Evolutionary conservation across 2,888 invertebrate genomes (phyloP).

Genomic region (Sclerodermus sp.): DNA sequence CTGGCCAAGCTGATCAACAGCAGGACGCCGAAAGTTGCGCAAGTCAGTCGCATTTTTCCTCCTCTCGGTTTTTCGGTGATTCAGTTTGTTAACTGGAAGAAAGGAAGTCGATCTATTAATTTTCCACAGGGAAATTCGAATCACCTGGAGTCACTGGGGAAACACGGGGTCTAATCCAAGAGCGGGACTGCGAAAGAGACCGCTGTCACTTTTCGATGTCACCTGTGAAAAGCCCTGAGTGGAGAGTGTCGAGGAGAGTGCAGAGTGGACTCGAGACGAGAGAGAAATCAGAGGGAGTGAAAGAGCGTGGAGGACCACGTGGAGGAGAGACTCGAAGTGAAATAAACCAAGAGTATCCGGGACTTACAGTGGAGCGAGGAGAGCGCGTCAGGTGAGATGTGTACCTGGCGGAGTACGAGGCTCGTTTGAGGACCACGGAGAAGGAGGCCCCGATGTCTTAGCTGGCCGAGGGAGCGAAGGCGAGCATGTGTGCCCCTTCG

Average conservation of each 20-base stretch:
- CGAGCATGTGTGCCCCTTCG: conserved; percentile 39
- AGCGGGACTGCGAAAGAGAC: background rate
- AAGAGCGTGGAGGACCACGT: too few relatives aligned
- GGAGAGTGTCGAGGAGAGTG: too few relatives aligned
- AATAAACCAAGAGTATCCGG: background rate
- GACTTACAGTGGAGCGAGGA: conserved; percentile 8
- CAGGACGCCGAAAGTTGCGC: conserved; percentile 33
- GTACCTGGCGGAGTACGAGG: conserved; percentile 54
- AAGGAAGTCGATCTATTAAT: background rate
- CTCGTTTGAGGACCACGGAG: conserved; percentile 55
- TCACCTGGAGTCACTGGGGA: too few relatives aligned
- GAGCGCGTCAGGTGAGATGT: conserved; percentile 40
- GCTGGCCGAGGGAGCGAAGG: conserved; percentile 37
- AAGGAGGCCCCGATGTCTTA: conserved; percentile 55
- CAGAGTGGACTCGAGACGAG: too few relatives aligned
- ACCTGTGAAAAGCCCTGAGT: too few relatives aligned
- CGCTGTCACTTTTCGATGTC: too few relatives aligned
- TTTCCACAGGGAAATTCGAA: background rate
- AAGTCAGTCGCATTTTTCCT: conserved; percentile 40
- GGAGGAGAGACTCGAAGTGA: background rate
- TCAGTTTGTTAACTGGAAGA: too few relatives aligned
- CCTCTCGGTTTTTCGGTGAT: background rate
- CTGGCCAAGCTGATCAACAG: conserved; percentile 32
- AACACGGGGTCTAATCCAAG: background rate
- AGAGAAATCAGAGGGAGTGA: too few relatives aligned